Evolutionary conservation across 2,113 vertebrate species (phyloP), one percentile per base, ranked within the genome.

Genomic region (Zingel zingel): DNA sequence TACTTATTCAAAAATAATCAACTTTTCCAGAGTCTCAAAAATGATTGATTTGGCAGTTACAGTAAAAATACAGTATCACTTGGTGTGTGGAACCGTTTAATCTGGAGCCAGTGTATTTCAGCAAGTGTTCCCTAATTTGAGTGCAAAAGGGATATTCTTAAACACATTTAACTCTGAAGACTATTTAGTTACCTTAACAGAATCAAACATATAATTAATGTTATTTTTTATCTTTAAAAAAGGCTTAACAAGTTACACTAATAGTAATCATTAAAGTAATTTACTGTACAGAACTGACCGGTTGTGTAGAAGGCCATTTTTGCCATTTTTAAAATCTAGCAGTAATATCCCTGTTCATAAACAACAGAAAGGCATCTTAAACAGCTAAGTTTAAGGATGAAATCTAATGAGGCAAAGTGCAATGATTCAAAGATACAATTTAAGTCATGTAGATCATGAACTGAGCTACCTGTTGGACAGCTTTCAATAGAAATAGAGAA

Each of bases 351-450:
- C 69, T 89, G 83, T 82, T 89, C 7, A 33, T 14, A 69, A 65
- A 51, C 47, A 82, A 79, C 39, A 74, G 45, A 84, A 87, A 86
- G 64, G 47, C 63, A 59, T 84, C 39, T 77, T 21, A 57, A 68
- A 85, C 51, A 79, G 48, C 39, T 65, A 83, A 47, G 69, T 85
- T 66, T 72, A 61, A 56, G 13, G 39, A 69, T 83, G 61, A 56
- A 67, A 84, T 81, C 58, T 39, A 19, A 88, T 83, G 79, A 88
- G 68, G 61, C 82, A 84, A 86, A 90, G 84, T 90, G 84, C 76
- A 85, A 57, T 75, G 66, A 86, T 74, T 85, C 43, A 79, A 85
- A 68, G 47, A 61, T 67, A 86, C 61, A 74, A 78, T 84, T 63
- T 70, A 76, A 88, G 70, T 84, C 5, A 47, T 76, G 65, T 62